Evolutionary conservation across 2,797 vertebrate species (phyloP).

Genomic region (Huso huso): DNA sequence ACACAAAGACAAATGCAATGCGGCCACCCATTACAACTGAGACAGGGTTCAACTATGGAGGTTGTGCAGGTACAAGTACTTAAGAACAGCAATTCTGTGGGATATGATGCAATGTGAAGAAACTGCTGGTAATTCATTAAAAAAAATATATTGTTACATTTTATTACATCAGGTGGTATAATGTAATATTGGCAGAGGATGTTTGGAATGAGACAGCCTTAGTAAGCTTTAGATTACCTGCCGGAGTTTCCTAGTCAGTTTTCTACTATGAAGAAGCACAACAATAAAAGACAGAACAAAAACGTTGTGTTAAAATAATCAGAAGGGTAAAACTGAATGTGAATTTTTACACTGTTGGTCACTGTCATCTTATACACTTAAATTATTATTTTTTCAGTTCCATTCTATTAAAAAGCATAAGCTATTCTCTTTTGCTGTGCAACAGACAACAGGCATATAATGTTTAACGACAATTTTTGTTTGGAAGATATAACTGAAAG

Average conservation of each 20-base stretch:
- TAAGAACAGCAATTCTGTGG: slow-evolving; percentile 36
- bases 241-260: slow-evolving; percentile 93
- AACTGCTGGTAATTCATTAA: slow-evolving; percentile 48
- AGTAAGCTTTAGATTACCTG: slow-evolving; percentile 85
- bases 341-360: not conserved
- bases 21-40: slow-evolving; percentile 63
- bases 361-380: too few relatives aligned
- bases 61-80: slow-evolving; percentile 56
- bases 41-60: slow-evolving; percentile 71
- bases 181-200: slow-evolving; percentile 72
- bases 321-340: slow-evolving; percentile 31
- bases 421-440: too few relatives aligned
- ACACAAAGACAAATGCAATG: slow-evolving; percentile 84
- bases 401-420: too few relatives aligned
- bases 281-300: slow-evolving; percentile 90
- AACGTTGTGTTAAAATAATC: slow-evolving; percentile 81
- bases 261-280: slow-evolving; percentile 94
- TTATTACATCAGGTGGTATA: slow-evolving; percentile 72
- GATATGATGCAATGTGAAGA: slow-evolving; percentile 68
- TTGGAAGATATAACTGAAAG: too few relatives aligned
- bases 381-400: too few relatives aligned
- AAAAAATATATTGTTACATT: slow-evolving; percentile 42
- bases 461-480: too few relatives aligned
- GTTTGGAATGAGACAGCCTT: slow-evolving; percentile 78
- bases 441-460: too few relatives aligned